Base-by-base conservation (phyloP, 2,888 invertebrate species). In the Lymantria dispar region DNA sequence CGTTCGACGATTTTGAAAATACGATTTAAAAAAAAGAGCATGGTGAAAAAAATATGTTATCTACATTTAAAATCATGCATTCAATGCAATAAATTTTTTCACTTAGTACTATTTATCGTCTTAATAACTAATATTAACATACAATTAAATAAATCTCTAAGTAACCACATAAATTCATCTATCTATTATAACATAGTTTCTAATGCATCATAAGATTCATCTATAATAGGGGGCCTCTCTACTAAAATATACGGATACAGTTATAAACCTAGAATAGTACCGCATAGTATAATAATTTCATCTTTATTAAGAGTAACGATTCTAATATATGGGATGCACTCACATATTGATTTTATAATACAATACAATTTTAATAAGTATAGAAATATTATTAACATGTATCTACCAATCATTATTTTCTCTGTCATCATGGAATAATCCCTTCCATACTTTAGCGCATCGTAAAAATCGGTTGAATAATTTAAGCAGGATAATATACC, bases 171-270 rank as follows among this genome's bases (percentile, higher is more conserved):
- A 80, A 80, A 83, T 81, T 82, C 75, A 72, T 86, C 81, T 85
- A 86, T 82, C 81, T 85, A 70, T 59, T 48, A 54, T 68, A 85
- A 68, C 61, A 62, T 59, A 70, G 73, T 71, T 70, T 68, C 80
- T 82, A 83, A 80, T 74, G 73, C 78, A 68, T 87, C 87, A 87
- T 87, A 87, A 87, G 86, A 87, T 70, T 78, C 78, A 72, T 66
- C 71, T 74, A 78, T 62, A 62, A 68, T 63, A 60, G 68, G 68
- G 72, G 74, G 69, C 69, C 68, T 52, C 56, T 50, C 65, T 67
- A 68, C 54, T 40, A 52, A 30, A 64, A 43, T 43, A 31, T 48
- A 64, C 47, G 48, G 57, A 48, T 50, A 15, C 37, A 30, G 40
- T 52, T 29, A 52, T 45, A 50, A 47, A 43, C 39, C 46, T 50